phyloP scores from a whole-genome alignment of 2,797 vertebrate species.

The Typhlichthys subterraneus region DNA sequence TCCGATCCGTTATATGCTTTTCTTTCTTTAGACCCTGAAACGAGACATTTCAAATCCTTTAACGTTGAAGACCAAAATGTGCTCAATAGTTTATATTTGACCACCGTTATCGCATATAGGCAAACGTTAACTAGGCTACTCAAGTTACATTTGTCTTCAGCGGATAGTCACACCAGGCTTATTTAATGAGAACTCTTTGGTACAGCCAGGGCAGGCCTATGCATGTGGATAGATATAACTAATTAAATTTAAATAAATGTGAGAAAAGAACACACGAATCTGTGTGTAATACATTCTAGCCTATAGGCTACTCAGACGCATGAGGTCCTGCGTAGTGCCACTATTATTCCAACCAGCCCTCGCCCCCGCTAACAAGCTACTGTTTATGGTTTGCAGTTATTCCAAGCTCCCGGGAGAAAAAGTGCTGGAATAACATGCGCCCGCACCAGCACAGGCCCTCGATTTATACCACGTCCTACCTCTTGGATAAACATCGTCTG shows the following conservation, averaged over 20 bases:
- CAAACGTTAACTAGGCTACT: not conserved
- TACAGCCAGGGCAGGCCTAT: too few species aligned
- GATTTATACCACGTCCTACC: conserved; percentile 64
- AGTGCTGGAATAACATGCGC: conserved; percentile 65
- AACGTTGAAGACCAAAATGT: not conserved
- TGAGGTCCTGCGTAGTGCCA: conserved; percentile 7
- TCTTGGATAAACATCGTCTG: conserved; percentile 74
- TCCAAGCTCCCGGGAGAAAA: conserved; percentile 71
- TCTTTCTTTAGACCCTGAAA: conserved; percentile 56
- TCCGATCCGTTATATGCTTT: conserved; percentile 37
- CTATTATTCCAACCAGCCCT: conserved; percentile 41
- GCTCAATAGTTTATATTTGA: not conserved
- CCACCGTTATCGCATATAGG: too few species aligned
- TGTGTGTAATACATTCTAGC: conserved; percentile 6
- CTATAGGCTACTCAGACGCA: not conserved
- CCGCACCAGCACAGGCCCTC: conserved; percentile 63
- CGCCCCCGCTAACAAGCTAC: conserved; percentile 59
- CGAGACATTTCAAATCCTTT: conserved; percentile 19
- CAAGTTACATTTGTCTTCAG: not conserved
- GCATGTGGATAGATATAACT: too few species aligned
- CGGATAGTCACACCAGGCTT: not conserved
- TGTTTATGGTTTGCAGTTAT: conserved; percentile 75
- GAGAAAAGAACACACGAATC: conserved; percentile 8
- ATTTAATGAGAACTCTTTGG: too few species aligned
- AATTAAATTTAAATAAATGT: not conserved